Base-by-base conservation (phyloP, 2,797 vertebrate species). In the Garrulus glandarius region DNA sequence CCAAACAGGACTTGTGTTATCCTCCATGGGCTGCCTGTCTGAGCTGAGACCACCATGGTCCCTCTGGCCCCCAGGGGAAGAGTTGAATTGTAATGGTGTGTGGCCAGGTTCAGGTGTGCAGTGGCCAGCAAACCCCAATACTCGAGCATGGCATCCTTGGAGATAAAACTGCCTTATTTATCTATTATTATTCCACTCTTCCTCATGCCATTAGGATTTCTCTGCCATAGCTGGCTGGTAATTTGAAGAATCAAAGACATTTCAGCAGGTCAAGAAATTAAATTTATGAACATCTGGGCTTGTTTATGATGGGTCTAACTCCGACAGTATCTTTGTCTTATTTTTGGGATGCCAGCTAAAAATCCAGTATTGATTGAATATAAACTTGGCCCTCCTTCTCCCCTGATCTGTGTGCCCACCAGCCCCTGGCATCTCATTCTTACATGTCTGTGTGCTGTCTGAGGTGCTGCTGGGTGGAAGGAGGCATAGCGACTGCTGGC, bases 71-170 rank as follows among this genome's bases (percentile, higher is more conserved):
- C 15, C 2, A 1, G n/a, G 13, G 47, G 7, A 60, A 4, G 0
- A 0, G n/a, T 22, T 63, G 44, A 15, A 37, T 60, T 83, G 41
- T 64, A 49, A 27, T 30, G 23, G 15, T 3, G 4, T 3, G 13
- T 46, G 14, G 41, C 64, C 21, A 12, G 26, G 30, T 67, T 67
- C 0, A 0, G n/a, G 27, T 55, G 37, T 1, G 5, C 0, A 0
- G 29, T 41, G 30, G 6, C 46, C 52, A 21, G 24, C 46, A 56
- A 80, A 70, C 21, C 43, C 36, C 2, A 2, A 1, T 61, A 43
- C 22, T 61, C 0, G 0, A 67, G 36, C 6, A 1, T 43, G 36
- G 9, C 3, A 1, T 55, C n/a, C 20, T 22, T 52, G 37, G 44
- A n/a, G 34, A 52, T 70, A 46, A 65, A 76, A 55, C 19, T 41